Evolutionary conservation across 2,113 vertebrate genomes (phyloP), one percentile per base, ranked within the genome.

Genomic region (Balaeniceps rex): DNA sequence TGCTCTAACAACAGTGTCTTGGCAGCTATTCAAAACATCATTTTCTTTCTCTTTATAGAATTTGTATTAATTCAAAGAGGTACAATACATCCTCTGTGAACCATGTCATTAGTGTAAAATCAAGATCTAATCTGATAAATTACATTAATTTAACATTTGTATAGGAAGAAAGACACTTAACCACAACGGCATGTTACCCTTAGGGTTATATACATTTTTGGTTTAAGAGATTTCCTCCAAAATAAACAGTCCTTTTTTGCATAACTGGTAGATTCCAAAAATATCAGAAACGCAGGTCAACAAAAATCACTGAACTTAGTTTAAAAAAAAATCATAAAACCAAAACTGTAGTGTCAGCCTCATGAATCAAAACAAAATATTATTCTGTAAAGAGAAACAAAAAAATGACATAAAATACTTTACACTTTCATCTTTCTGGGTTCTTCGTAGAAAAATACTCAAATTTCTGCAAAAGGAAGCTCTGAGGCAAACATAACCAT

Each of bases 81-180:
- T 89, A 94, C 54, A 97, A 95, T 51, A 54, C 29, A 77, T 38
- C 31, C 65, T 87, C 88, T 85, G 54, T 87, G 84, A 96, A 94
- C 54, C 63, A 69, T 60, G 47, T 90, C 58, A 94, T 71, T 70
- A 91, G 70, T 88, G 84, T 71, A 94, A 96, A 94, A 95, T 88
- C 81, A 86, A 90, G 75, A 85, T 70, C 77, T 85, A 95, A 95
- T 90, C 57, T 82, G 83, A 72, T 83, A 89, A 94, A 94, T 84
- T 65, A 84, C 34, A 94, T 82, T 77, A 40, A 93, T 55, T 94
- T 87, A 97, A 95, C 49, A 74, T 80, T 80, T 66, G 21, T 72
- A 90, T 66, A 74, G 40, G 58, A 68, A 95, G 58, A 88, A 83
- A 82, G 82, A 87, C 40, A 84, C 40, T 63, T 87, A 87, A 90